These are phyloP conservation scores for Leucophenga maculata DNA, from an alignment of 2,888 invertebrate genomes.

Conservation along the genomic window DNA sequence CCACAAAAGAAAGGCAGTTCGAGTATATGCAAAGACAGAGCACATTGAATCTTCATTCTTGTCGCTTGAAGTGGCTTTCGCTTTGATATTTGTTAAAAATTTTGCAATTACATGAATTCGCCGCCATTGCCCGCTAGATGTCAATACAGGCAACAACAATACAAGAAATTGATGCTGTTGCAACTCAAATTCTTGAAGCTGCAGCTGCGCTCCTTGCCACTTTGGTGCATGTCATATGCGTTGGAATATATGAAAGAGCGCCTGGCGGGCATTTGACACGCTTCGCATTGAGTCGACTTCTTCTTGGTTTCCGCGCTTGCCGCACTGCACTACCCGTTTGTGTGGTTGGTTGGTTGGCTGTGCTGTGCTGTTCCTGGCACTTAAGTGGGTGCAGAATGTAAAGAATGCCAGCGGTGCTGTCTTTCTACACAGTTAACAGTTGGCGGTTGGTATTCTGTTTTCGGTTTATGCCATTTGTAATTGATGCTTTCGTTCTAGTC, in stretches of 20 bases:
- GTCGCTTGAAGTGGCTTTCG: constrained; percentile 3
- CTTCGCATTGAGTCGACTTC: background rate
- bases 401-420: constrained; percentile 23
- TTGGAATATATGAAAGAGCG: constrained; percentile 23
- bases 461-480: constrained; percentile 20
- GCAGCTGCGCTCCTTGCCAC: background rate
- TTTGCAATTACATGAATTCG: constrained; percentile 25
- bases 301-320: background rate
- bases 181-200: background rate
- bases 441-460: background rate
- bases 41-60: no score
- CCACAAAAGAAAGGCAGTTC: background rate
- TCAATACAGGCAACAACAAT: constrained; percentile 18
- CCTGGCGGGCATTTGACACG: constrained; percentile 63
- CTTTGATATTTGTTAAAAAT: constrained; percentile 11
- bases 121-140: constrained; percentile 23
- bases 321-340: no score
- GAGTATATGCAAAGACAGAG: background rate
- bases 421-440: background rate
- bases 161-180: constrained; percentile 15
- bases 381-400: constrained; percentile 26
- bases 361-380: constrained; percentile 5
- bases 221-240: constrained; percentile 19
- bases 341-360: background rate
- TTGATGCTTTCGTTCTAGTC: constrained; percentile 26